These are phyloP conservation scores for Leptothorax acervorum DNA, from an alignment of 2,888 invertebrate species.

Conservation along the genomic window DNA sequence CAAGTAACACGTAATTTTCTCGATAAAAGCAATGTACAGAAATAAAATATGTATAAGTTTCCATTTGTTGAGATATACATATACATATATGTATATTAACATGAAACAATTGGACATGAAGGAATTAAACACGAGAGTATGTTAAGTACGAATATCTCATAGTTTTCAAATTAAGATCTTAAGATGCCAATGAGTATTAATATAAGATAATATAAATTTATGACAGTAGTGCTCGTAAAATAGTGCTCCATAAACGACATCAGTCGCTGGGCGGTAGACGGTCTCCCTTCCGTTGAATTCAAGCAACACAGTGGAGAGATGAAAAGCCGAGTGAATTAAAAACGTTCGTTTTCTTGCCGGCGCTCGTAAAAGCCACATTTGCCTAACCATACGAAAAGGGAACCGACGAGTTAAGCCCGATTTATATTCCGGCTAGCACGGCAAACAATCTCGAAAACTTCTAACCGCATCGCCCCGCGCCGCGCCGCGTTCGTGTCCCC, in stretches of 20 bases:
- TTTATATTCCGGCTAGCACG: conserved; percentile 58
- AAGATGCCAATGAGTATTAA: background rate
- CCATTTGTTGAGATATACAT: background rate
- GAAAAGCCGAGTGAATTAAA: conserved; percentile 48
- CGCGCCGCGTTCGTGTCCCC: conserved; percentile 21
- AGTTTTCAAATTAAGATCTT: background rate
- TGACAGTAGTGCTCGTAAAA: background rate
- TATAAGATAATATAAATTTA: conserved; percentile 5
- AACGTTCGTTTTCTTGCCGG: conserved; percentile 37
- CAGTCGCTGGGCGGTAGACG: background rate
- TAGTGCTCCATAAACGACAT: background rate
- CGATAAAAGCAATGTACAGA: background rate
- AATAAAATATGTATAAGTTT: background rate
- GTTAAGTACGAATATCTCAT: background rate
- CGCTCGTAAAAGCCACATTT: conserved; percentile 54
- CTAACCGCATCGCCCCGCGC: conserved; percentile 31
- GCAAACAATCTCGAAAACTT: conserved; percentile 60
- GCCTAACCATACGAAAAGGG: conserved; percentile 55
- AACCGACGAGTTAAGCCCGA: conserved; percentile 56
- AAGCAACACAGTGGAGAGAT: background rate
- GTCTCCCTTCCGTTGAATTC: background rate
- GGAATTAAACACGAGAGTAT: background rate
- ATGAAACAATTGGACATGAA: background rate
- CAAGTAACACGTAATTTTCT: background rate
- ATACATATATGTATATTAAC: background rate